A percentile compares a stretch with the other conserved stretches of the same genome.
phyloP scores from a whole-genome alignment of 2,888 invertebrate species.

The Dynastes grantii region DNA sequence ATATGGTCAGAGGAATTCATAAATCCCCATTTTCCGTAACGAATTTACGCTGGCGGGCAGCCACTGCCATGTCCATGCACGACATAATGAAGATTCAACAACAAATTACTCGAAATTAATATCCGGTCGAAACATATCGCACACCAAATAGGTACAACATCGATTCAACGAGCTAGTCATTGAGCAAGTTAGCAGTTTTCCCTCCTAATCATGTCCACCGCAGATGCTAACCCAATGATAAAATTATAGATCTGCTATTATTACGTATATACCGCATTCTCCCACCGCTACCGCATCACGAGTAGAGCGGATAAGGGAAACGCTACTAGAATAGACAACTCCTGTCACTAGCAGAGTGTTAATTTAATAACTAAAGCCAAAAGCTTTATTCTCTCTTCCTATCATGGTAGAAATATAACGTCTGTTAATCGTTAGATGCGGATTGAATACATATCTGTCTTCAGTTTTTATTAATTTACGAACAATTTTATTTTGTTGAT shows the following conservation, averaged over 20 bases:
- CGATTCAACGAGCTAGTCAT: slow-evolving; percentile 52
- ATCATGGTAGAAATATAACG: slow-evolving; percentile 15
- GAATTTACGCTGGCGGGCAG: slow-evolving; percentile 20
- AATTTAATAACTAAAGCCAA: slow-evolving; percentile 40
- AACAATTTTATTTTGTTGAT: no score
- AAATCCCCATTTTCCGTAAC: slow-evolving; percentile 26
- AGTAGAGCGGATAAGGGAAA: neutral
- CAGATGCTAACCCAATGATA: slow-evolving; percentile 50
- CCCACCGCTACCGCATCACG: slow-evolving; percentile 2
- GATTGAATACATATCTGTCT: no score
- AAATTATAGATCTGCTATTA: slow-evolving; percentile 53
- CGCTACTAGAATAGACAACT: slow-evolving; percentile 36
- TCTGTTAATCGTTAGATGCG: neutral
- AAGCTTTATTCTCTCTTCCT: slow-evolving; percentile 18
- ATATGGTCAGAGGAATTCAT: slow-evolving; percentile 14
- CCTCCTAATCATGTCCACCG: slow-evolving; percentile 51
- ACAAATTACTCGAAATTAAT: slow-evolving; percentile 51
- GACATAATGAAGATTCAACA: slow-evolving; percentile 49
- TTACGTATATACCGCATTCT: slow-evolving; percentile 12
- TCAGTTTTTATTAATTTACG: no score
- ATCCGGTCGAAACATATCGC: slow-evolving; percentile 35
- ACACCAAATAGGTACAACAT: slow-evolving; percentile 39
- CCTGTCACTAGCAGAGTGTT: slow-evolving; percentile 48
- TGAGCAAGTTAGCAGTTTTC: slow-evolving; percentile 49
- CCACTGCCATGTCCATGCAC: slow-evolving; percentile 3